Evolutionary conservation across 1,140 invertebrate species (phyloP), one percentile per base, ranked within the genome.

Genomic region (Holotrichia oblita): DNA sequence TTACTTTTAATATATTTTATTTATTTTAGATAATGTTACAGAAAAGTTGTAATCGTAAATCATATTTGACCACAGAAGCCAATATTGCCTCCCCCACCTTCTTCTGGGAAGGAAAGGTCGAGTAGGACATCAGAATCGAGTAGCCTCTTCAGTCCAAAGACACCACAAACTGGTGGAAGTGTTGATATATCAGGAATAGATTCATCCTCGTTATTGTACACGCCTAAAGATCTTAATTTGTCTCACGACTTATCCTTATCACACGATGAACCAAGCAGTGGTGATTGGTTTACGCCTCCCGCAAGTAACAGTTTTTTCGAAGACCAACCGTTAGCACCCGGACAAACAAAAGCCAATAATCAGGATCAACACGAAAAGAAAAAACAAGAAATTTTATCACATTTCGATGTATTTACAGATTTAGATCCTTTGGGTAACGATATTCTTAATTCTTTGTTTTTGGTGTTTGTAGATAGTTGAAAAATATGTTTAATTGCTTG

Each of bases 331-430:
- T 27, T 81, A 48, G 69, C 76, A 55, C 74, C 83, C 17, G 82
- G 84, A 77, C 74, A 81, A n/a, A 72, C 77, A 7, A 85, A 83
- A 80, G 81, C 83, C 72, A 83, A 84, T n/a, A 84, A 84, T 44
- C 73, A 79, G 55, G 74, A 80, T 24, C 77, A 79, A 44, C 83
- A 86, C 44, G 85, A 86, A 78, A 80, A 79, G 34, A 81, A 82
- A 8, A 86, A 86, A 81, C 84, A 85, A 76, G 85, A 86, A 78
- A 86, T 87, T 81, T 79, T 86, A 78, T 85, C 85, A 6, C 86
- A 87, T 64, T 87, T 86, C 80, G 95, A 96, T 89, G 94, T 97
- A 81, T 97, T 97, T 89, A 96, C 94, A 42, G 96, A 97, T 87
- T 88, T 97, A 87, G 96, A 98, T 91, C 96, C 96, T 76, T 87